phyloP scores from a whole-genome alignment of 2,797 vertebrate genomes.

The Dromococcyx pavoninus region DNA sequence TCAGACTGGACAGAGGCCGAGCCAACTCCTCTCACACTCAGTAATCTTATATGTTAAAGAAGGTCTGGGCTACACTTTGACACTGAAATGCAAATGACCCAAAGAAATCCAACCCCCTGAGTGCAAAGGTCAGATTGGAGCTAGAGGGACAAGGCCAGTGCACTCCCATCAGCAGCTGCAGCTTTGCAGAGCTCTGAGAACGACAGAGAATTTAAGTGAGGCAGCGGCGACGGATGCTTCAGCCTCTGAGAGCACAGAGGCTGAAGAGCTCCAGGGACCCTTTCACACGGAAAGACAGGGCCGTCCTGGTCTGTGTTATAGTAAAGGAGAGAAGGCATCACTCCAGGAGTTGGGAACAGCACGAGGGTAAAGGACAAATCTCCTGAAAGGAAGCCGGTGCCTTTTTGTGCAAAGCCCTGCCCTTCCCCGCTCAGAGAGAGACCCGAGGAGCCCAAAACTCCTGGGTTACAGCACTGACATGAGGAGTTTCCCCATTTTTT shows the following conservation, averaged over 20 bases:
- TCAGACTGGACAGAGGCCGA: not conserved
- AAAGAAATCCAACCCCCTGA: not conserved
- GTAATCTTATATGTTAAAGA: accelerated
- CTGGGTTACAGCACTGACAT: not conserved
- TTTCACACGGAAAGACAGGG: not conserved
- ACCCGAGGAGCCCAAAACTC: not conserved
- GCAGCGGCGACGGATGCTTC: accelerated
- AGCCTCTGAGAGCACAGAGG: not conserved
- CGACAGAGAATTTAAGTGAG: not conserved
- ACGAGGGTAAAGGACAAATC: not conserved
- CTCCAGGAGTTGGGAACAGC: not conserved
- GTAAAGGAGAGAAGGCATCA: not conserved
- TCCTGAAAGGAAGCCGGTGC: accelerated
- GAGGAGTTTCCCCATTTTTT: not conserved
- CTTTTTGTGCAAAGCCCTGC: not conserved
- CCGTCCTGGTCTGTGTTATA: not conserved
- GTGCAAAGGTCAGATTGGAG: not conserved
- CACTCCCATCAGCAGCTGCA: accelerated
- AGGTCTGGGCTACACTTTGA: not conserved
- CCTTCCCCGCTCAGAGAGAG: not conserved
- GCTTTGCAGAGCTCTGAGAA: not conserved
- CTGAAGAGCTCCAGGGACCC: not conserved
- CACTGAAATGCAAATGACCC: not conserved
- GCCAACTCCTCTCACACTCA: not conserved
- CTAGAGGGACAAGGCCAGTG: not conserved